A percentile compares a stretch with the other conserved stretches of the same genome.
Evolutionary conservation across 1,140 invertebrate species (phyloP).

Genomic region (Trichogramma pretiosum): DNA sequence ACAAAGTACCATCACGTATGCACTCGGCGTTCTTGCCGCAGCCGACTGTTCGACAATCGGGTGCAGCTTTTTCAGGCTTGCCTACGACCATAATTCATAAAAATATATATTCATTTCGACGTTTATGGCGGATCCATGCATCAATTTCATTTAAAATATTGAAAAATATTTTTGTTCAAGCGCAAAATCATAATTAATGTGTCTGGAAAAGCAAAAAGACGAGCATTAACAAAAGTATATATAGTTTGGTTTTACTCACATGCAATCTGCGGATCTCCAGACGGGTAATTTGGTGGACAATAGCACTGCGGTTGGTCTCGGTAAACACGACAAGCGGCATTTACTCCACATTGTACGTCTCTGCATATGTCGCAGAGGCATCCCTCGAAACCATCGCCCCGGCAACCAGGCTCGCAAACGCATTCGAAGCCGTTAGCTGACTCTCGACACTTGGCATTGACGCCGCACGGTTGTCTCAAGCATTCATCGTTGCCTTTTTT

Average conservation of each 20-base stretch:
- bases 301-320: slow-evolving; percentile 66
- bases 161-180: neutral
- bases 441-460: slow-evolving; percentile 73
- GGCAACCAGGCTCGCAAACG: slow-evolving; percentile 66
- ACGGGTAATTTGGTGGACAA: slow-evolving; percentile 70
- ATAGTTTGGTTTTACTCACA: slow-evolving; percentile 51
- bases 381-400: slow-evolving; percentile 69
- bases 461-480: slow-evolving; percentile 69
- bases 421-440: slow-evolving; percentile 63
- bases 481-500: slow-evolving; percentile 62
- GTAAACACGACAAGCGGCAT: slow-evolving; percentile 68
- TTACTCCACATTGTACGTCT: slow-evolving; percentile 66
- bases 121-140: neutral
- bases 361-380: slow-evolving; percentile 70
- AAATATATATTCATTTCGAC: neutral
- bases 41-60: slow-evolving; percentile 72
- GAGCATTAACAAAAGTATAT: neutral
- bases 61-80: slow-evolving; percentile 43
- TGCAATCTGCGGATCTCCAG: slow-evolving; percentile 74
- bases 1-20: slow-evolving; percentile 65
- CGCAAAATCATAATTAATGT: neutral
- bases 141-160: neutral
- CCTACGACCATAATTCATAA: slow-evolving; percentile 39
- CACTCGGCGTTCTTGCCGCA: slow-evolving; percentile 77
- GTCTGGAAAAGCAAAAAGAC: too few species aligned